These are phyloP conservation scores for Tragelaphus imberbis DNA, from an alignment of 2,113 vertebrate species.

Conservation along the genomic window DNA sequence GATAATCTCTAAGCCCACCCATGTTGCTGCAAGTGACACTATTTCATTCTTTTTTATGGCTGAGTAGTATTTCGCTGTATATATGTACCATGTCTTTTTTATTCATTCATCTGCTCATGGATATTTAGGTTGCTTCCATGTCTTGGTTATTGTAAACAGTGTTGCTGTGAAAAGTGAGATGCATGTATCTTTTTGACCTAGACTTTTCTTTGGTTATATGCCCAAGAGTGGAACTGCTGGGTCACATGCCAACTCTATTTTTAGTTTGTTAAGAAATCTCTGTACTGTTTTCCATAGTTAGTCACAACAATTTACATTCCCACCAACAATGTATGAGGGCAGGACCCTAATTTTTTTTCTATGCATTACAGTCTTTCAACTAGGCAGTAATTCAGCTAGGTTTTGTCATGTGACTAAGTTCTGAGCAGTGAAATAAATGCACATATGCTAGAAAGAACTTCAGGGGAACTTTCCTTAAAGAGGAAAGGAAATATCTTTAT, in stretches of 20 bases:
- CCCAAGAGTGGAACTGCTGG: not conserved
- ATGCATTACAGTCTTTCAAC: not conserved
- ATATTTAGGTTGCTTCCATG: not conserved
- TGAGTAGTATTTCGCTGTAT: not conserved
- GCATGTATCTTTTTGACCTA: not conserved
- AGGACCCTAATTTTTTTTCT: not conserved
- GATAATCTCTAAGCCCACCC: not conserved
- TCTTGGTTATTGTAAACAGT: not conserved
- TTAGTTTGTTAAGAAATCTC: not conserved
- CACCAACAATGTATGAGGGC: not conserved
- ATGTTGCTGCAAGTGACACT: not conserved
- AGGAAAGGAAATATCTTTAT: not conserved
- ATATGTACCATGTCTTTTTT: not conserved
- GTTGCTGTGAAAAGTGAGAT: not conserved
- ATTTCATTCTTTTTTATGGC: not conserved
- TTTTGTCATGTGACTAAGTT: not conserved
- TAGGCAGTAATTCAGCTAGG: not conserved
- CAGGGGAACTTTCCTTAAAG: not conserved
- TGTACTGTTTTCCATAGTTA: not conserved
- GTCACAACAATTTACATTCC: not conserved
- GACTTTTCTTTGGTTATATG: not conserved
- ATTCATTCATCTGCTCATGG: not conserved
- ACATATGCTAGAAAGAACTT: not conserved
- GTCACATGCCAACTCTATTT: not conserved
- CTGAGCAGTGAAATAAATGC: not conserved